These are phyloP conservation scores for Anolis carolinensis DNA, from an alignment of 2,113 vertebrate genomes.

Conservation along the genomic window DNA sequence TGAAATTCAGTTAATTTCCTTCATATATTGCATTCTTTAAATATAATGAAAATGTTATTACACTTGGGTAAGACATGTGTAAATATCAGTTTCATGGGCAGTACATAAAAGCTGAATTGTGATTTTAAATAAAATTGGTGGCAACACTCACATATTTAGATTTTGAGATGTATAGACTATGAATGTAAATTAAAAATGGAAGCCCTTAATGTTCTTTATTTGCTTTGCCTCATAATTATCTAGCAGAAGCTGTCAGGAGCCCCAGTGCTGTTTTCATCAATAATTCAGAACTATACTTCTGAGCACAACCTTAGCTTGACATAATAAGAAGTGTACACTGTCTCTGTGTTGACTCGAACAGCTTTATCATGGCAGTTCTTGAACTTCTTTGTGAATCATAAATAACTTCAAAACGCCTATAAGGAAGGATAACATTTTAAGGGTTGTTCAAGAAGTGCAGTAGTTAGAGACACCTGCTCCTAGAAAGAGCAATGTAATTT, in stretches of 20 bases:
- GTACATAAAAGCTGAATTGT: neutral
- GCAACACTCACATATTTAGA: neutral
- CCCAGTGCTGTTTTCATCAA: slow-evolving; percentile 20
- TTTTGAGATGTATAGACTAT: neutral
- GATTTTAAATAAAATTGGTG: neutral
- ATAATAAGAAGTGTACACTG: neutral
- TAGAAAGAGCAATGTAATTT: slow-evolving; percentile 22
- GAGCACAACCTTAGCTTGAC: neutral
- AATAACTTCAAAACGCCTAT: slow-evolving; percentile 24
- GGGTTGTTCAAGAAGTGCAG: neutral
- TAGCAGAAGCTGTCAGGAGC: slow-evolving; percentile 2
- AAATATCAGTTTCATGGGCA: neutral
- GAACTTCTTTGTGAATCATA: neutral
- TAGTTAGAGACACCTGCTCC: slow-evolving; percentile 36
- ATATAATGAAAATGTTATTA: neutral
- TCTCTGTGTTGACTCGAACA: neutral
- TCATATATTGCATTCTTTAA: neutral
- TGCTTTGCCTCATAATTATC: slow-evolving; percentile 1
- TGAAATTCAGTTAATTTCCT: too few species aligned
- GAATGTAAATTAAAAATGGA: neutral
- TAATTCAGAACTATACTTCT: neutral
- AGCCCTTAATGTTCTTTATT: neutral
- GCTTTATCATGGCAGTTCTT: slow-evolving; percentile 38
- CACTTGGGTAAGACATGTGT: neutral
- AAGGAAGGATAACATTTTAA: slow-evolving; percentile 32